phyloP scores from a whole-genome alignment of 2,888 invertebrate genomes.

The Drosophila lacicola region DNA sequence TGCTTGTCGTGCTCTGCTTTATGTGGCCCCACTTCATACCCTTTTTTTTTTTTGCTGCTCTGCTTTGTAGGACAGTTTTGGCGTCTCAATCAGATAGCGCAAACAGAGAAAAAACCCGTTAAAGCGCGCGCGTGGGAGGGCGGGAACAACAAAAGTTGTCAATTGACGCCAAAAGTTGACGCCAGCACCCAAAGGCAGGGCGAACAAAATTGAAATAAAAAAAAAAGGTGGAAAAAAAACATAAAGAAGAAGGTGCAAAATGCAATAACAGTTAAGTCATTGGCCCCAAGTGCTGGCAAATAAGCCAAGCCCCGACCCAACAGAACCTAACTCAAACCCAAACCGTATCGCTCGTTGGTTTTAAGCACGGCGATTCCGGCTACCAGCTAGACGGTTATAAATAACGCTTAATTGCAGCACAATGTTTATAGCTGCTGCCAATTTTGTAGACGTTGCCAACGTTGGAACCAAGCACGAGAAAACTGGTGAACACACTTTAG shows the following conservation, averaged over 20 bases:
- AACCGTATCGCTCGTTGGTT: constrained; percentile 28
- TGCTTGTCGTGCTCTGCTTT: constrained; percentile 57
- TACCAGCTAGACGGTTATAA: constrained; percentile 78
- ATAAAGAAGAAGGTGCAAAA: constrained; percentile 69
- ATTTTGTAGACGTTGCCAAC: constrained; percentile 55
- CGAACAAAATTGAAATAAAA: constrained; percentile 38
- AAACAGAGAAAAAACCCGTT: constrained; percentile 38
- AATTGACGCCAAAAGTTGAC: constrained; percentile 80
- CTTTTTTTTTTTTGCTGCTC: constrained; percentile 9
- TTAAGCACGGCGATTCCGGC: constrained; percentile 39
- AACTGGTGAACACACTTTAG: constrained; percentile 16
- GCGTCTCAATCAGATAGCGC: constrained; percentile 75
- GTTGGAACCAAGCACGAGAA: constrained; percentile 24
- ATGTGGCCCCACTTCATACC: constrained; percentile 32
- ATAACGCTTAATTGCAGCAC: constrained; percentile 83
- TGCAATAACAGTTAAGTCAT: constrained; percentile 79
- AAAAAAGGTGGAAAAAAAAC: constrained; percentile 1
- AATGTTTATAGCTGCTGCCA: constrained; percentile 73
- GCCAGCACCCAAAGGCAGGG: constrained; percentile 57
- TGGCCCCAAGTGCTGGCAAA: constrained; percentile 63
- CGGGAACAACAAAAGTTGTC: constrained; percentile 70
- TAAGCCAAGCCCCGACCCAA: constrained; percentile 22
- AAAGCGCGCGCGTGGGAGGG: not conserved
- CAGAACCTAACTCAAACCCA: constrained; percentile 33
- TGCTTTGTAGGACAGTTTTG: constrained; percentile 55